Evolutionary conservation across 2,888 invertebrate genomes (phyloP).

Genomic region (Isoperla grammatica): DNA sequence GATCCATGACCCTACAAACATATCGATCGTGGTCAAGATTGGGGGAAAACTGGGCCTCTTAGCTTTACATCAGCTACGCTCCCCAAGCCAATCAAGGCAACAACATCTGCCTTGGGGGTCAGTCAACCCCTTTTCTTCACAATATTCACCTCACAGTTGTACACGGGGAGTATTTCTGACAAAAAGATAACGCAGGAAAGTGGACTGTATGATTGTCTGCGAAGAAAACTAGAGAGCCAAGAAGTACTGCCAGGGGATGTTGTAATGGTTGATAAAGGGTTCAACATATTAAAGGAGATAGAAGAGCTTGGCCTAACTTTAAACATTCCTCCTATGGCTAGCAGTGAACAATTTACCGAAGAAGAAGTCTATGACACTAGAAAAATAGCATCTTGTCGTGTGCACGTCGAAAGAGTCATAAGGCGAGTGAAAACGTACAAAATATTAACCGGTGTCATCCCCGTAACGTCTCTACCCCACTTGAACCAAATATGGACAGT

Average conservation of each 20-base stretch:
- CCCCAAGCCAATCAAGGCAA: too few species aligned
- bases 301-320: background rate
- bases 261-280: conserved; percentile 11
- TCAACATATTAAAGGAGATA: conserved; percentile 6
- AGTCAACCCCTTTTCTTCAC: too few species aligned
- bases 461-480: background rate
- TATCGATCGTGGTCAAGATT: too few species aligned
- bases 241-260: conserved; percentile 8
- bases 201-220: conserved; percentile 11
- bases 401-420: conserved; percentile 7
- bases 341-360: background rate
- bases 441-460: background rate
- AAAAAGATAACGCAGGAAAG: conserved; percentile 12
- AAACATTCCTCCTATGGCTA: conserved; percentile 12
- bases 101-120: too few species aligned
- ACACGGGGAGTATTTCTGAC: conserved; percentile 9
- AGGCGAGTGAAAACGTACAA: conserved; percentile 3
- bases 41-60: too few species aligned
- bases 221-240: background rate
- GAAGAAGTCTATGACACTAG: conserved; percentile 10
- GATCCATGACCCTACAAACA: too few species aligned
- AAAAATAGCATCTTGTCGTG: conserved; percentile 8
- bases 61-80: too few species aligned
- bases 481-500: conserved; percentile 9
- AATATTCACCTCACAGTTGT: conserved; percentile 11